Percentiles rank a stretch among this genome's conserved stretches.
Conservation (phyloP, 2,888 invertebrate genomes). For the Hoplodrina ambigua region DNA sequence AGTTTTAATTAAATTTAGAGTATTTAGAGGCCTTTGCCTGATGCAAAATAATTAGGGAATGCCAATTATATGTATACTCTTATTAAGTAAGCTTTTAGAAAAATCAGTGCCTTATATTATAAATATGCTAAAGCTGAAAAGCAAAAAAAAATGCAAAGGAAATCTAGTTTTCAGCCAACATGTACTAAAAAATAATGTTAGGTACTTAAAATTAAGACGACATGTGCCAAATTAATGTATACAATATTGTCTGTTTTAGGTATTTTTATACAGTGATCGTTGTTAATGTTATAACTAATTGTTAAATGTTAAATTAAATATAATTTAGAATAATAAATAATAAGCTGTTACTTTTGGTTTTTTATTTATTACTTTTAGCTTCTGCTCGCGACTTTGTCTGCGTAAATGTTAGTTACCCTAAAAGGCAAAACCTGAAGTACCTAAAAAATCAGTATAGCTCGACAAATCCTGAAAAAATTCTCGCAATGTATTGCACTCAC, state of each 20-base stretch:
- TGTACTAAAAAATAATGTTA: conserved; percentile 12
- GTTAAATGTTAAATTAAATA: conserved; percentile 31
- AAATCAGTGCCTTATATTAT: conserved; percentile 26
- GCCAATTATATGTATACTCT: too few relatives aligned
- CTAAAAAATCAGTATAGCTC: too few relatives aligned
- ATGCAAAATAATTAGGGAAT: background rate
- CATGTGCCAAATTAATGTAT: conserved; percentile 57
- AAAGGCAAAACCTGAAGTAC: too few relatives aligned
- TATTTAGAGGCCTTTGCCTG: background rate
- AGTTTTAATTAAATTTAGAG: conserved; percentile 16
- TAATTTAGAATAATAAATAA: conserved; percentile 50
- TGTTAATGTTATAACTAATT: conserved; percentile 43
- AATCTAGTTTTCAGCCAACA: background rate
- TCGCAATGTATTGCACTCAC: too few relatives aligned
- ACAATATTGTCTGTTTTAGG: conserved; percentile 34
- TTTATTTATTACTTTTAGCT: conserved; percentile 3
- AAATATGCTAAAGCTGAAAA: conserved; percentile 3
- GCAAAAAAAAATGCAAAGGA: background rate
- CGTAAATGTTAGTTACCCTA: too few relatives aligned
- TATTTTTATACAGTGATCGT: conserved; percentile 54
- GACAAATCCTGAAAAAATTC: too few relatives aligned
- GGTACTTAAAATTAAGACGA: conserved; percentile 40
- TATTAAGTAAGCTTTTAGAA: background rate
- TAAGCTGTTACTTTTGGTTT: conserved; percentile 28
- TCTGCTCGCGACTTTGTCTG: too few relatives aligned